Evolutionary conservation across 2,113 vertebrate species (phyloP).

Genomic region (Lichenostomus cassidix): DNA sequence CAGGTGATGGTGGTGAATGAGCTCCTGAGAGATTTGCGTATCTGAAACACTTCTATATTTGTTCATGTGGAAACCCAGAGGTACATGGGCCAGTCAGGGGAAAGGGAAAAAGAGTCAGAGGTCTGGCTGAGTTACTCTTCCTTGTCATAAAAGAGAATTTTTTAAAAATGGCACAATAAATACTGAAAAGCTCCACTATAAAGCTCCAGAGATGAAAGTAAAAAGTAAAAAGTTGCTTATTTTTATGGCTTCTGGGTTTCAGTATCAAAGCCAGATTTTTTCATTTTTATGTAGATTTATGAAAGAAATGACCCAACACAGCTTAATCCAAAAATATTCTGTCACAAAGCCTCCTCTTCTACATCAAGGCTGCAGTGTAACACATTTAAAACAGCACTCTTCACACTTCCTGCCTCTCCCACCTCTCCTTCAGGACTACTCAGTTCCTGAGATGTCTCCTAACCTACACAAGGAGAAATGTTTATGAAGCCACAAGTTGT

Average conservation of each 20-base stretch:
- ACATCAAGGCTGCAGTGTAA: background rate
- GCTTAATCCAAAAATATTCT: background rate
- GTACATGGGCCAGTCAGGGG: background rate
- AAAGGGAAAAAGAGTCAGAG: background rate
- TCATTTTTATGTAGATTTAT: background rate
- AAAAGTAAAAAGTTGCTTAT: background rate
- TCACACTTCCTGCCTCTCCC: background rate
- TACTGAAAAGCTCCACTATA: background rate
- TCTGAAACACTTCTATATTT: slow-evolving; percentile 14
- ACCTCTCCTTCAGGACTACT: background rate
- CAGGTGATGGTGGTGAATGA: background rate
- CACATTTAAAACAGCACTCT: background rate
- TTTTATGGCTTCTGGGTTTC: background rate
- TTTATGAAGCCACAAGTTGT: background rate
- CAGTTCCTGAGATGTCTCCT: background rate
- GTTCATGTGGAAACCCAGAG: slow-evolving; percentile 6
- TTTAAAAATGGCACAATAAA: background rate
- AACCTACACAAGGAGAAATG: background rate
- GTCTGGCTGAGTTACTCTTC: background rate
- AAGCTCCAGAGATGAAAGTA: background rate
- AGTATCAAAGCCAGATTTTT: background rate
- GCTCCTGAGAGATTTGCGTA: background rate
- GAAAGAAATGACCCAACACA: background rate
- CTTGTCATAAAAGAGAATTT: background rate
- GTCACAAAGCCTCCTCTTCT: background rate